These are phyloP conservation scores for Caenorhabditis doughertyi DNA, from an alignment of 2,888 invertebrate species.

Conservation along the genomic window DNA sequence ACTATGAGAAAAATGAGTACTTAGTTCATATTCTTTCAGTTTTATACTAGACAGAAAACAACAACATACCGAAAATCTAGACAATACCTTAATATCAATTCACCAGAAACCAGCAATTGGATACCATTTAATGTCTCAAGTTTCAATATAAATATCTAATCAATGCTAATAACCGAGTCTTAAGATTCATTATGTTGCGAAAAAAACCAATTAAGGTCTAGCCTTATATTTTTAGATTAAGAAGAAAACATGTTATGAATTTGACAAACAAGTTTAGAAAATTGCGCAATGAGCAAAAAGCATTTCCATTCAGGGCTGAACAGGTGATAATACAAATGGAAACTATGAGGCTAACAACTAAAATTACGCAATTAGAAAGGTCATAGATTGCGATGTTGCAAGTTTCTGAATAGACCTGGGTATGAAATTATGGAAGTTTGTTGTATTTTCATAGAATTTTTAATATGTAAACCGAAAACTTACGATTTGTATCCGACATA, in stretches of 20 bases:
- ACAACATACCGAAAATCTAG: not conserved
- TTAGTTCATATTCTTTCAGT: not conserved
- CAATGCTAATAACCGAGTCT: not conserved
- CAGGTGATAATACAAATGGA: not conserved
- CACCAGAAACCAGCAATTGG: not conserved
- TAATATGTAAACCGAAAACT: no score
- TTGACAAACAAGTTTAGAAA: not conserved
- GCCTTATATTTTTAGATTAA: not conserved
- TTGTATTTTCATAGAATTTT: no score
- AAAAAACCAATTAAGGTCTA: constrained; percentile 22
- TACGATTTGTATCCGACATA: no score
- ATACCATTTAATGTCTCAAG: not conserved
- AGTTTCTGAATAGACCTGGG: no score
- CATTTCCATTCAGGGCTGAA: not conserved
- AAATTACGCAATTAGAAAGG: not conserved
- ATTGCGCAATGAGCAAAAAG: not conserved
- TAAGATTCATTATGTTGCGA: not conserved
- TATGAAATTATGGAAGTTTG: no score
- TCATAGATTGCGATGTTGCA: not conserved
- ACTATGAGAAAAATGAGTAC: no score
- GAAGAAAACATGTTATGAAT: not conserved
- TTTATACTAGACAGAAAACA: not conserved
- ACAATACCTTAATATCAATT: not conserved
- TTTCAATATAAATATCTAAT: constrained; percentile 2
- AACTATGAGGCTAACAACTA: no score